Base-by-base conservation (phyloP, 2,888 invertebrate genomes). In the Ligdia adustata region DNA sequence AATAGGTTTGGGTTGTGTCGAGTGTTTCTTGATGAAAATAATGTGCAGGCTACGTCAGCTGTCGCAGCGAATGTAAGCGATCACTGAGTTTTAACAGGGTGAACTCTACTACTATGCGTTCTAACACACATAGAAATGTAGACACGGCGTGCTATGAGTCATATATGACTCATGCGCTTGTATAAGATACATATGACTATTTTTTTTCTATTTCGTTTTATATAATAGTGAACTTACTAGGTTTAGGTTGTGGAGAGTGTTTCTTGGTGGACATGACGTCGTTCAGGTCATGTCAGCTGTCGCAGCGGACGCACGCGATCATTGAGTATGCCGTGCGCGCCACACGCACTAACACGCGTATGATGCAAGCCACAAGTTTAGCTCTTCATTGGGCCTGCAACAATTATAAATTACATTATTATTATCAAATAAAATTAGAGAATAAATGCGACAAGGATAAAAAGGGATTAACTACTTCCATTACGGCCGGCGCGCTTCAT, bases 1-100 rank as follows among this genome's bases (percentile, higher is more conserved):
- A 90, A 89, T 90, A 6, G 15, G 38, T 46, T 60, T 60, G 9
- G 77, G 69, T 53, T 84, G 83, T 58, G 88, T 88, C 49, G 89
- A 90, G 58, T 89, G 88, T 69, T 89, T 89, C 73, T 88, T 88
- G 32, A 75, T 80, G 66, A 88, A 87, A 89, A 90, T 90, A 75
- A 78, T 73, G 67, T 73, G 72, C 68, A 85, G 78, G 75, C 82
- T 81, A 70, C 80, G 86, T 86, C 87, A 85, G 84, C 87, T 85
- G 70, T 80, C 77, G 51, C 83, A 82, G 52, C 85, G 80, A 59
- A 86, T 82, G 67, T 87, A 86, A 51, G 79, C 59, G 58, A 83
- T 84, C 88, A 88, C 87, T 13, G 79, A 75, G 67, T 46, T 52
- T 2, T 60, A 67, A 53, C 52, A n/a, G 57, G 67, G 56, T 57